Conservation (phyloP, 2,797 vertebrate genomes). For the Harpagifer antarcticus region DNA sequence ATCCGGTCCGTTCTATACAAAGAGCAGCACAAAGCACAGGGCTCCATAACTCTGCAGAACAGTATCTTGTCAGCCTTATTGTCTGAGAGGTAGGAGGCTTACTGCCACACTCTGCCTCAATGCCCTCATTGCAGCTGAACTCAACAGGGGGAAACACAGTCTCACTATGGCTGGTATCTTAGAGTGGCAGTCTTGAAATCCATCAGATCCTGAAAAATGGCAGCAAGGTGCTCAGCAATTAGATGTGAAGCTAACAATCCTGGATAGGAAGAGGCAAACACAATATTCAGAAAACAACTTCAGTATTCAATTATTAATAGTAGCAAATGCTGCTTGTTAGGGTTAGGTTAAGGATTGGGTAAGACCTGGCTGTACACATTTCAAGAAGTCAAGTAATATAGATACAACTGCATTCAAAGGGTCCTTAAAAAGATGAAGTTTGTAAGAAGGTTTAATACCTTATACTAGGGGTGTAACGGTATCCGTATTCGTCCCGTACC, state of each 20-base stretch:
- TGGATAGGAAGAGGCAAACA: background rate
- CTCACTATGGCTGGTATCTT: background rate
- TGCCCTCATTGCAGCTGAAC: conserved; percentile 4
- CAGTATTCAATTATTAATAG: no score
- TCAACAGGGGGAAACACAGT: background rate
- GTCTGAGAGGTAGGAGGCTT: conserved; percentile 6
- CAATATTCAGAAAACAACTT: background rate
- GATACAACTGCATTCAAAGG: no score
- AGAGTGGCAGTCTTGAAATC: background rate
- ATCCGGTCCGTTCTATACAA: background rate
- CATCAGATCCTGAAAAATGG: conserved; percentile 4
- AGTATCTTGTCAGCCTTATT: background rate
- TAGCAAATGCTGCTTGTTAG: background rate
- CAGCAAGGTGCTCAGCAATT: background rate
- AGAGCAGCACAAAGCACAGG: background rate
- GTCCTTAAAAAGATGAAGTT: no score
- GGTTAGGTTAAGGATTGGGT: no score
- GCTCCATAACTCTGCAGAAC: background rate
- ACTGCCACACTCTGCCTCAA: conserved; percentile 1
- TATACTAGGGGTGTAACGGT: no score
- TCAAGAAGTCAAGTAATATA: no score
- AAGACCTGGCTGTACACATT: no score
- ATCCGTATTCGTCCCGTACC: no score
- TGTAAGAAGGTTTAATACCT: no score
- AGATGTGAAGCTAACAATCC: background rate